Conservation (phyloP, 2,888 invertebrate species). For the Orthonevra nobilis region DNA sequence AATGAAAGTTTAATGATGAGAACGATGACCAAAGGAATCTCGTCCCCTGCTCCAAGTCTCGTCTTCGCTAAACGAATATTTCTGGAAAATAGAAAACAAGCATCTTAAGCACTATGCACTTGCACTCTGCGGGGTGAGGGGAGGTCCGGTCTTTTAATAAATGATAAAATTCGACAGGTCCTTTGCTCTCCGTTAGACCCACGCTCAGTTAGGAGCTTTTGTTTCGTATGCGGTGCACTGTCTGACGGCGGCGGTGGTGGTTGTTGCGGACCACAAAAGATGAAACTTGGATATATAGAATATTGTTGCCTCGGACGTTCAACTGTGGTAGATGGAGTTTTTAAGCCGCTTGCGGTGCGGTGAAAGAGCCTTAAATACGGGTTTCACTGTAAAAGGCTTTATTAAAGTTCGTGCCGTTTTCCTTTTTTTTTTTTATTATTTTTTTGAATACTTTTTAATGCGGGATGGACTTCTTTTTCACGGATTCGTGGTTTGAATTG, state of each 20-base stretch:
- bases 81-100: slow-evolving; percentile 49
- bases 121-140: slow-evolving; percentile 10
- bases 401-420: slow-evolving; percentile 30
- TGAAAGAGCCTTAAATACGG: slow-evolving; percentile 35
- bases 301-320: slow-evolving; percentile 57
- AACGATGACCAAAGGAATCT: slow-evolving; percentile 63
- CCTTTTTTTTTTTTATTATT: too few relatives aligned
- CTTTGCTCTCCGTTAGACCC: background rate
- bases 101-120: slow-evolving; percentile 48
- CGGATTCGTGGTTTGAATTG: slow-evolving; percentile 10
- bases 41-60: background rate
- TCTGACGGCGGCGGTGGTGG: slow-evolving; percentile 34
- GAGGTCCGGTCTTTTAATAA: slow-evolving; percentile 54
- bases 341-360: slow-evolving; percentile 56
- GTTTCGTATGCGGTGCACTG: slow-evolving; percentile 27
- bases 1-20: slow-evolving; percentile 69
- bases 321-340: slow-evolving; percentile 40
- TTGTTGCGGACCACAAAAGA: slow-evolving; percentile 56
- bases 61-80: slow-evolving; percentile 11
- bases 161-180: slow-evolving; percentile 64
- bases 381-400: slow-evolving; percentile 20
- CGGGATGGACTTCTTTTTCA: slow-evolving; percentile 1
- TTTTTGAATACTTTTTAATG: slow-evolving; percentile 4
- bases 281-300: slow-evolving; percentile 63
- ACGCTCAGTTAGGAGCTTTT: slow-evolving; percentile 17